Percentiles rank a stretch among this genome's conserved stretches.
These are phyloP conservation scores for Sylvilagus floridanus DNA, from an alignment of 2,797 vertebrate genomes.

Conservation along the genomic window DNA sequence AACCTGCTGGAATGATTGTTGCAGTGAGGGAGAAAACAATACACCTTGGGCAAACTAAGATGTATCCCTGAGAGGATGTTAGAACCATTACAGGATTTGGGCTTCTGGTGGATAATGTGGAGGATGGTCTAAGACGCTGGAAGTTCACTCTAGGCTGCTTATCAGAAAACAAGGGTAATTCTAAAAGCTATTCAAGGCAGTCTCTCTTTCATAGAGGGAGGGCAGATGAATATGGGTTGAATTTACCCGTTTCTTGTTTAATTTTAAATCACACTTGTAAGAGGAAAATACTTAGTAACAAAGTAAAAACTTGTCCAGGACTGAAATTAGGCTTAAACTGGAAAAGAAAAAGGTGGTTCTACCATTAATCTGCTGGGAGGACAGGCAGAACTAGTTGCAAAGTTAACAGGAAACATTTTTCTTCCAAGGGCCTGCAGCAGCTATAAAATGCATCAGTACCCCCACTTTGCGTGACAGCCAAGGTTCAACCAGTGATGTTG, in stretches of 20 bases:
- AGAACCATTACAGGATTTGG: background rate
- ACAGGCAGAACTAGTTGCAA: background rate
- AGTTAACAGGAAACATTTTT: background rate
- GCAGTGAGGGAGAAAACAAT: background rate
- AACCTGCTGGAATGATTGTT: background rate
- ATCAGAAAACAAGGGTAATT: slow-evolving; percentile 21
- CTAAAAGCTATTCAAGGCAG: background rate
- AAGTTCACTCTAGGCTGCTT: background rate
- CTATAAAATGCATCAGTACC: background rate
- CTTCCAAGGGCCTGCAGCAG: background rate
- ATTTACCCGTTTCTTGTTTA: background rate
- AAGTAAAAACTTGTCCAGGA: background rate
- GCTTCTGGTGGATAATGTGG: background rate
- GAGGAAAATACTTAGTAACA: slow-evolving; percentile 15
- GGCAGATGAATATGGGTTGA: background rate
- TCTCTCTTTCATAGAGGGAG: background rate
- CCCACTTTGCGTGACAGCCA: background rate
- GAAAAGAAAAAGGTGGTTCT: background rate
- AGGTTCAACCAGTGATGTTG: background rate
- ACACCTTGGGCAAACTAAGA: background rate
- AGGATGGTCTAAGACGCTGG: background rate
- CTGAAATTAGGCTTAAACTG: background rate
- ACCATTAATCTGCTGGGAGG: background rate
- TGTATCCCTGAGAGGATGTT: background rate
- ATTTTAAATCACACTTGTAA: background rate